Base-by-base conservation (phyloP, 2,888 invertebrate species). In the Melangyna quadrimaculata region DNA sequence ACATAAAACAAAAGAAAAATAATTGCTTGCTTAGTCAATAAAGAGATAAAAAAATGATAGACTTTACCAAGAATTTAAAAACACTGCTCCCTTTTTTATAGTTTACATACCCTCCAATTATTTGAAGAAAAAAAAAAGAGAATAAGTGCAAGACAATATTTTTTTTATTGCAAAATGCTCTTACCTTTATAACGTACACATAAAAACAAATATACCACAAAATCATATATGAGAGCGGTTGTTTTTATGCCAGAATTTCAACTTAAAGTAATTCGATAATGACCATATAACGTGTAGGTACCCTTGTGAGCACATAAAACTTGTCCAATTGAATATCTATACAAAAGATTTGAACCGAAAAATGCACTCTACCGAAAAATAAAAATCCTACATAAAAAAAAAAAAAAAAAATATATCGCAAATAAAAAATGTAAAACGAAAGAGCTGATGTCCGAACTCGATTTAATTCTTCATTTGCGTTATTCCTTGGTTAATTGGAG, bases 361-460 rank as follows among this genome's bases (percentile, higher is more conserved):
- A 53, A 61, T 55, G 12, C 69, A 63, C 57, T 78, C 72, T 43
- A 73, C 72, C 45, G 73, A 45, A 43, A 24, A 51, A 51, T 3
- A 7, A 6, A 9, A 5, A 14, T 14, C 3, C n/a, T 3, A 14
- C n/a, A n/a, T n/a, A 51, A 1, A 55, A 55, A 40, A 24, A 14
- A 19, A 32, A 57, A 63, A 24, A 37, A 14, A 17, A 14, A 9
- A 14, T 17, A 43, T 9, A 37, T n/a, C n/a, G n/a, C n/a, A n/a
- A n/a, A n/a, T n/a, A n/a, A n/a, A n/a, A n/a, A 14, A 17, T 48
- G 17, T 17, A 55, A 80, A 55, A 86, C 55, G 35, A 77, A 86
- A 86, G 80, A 86, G 77, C 63, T 70, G 73, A 48, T 9, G 29
- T 51, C n/a, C 77, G 35, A 86, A 81, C 81, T 63, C 35, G 63